These are phyloP conservation scores for Nephila pilipes DNA, from an alignment of 1,140 invertebrate genomes.

Conservation along the genomic window DNA sequence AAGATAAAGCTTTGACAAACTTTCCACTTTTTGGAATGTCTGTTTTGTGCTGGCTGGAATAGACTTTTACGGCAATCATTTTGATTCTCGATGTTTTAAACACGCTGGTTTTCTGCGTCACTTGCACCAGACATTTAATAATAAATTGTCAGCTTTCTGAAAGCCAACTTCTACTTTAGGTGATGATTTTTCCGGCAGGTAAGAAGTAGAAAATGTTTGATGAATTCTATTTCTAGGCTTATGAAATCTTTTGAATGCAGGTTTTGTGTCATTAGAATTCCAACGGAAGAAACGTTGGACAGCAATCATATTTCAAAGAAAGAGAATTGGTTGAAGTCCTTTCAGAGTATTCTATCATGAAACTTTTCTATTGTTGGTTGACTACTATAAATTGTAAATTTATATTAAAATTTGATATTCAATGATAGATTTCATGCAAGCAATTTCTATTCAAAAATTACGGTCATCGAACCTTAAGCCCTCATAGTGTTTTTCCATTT, in stretches of 20 bases:
- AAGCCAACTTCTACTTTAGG: not conserved
- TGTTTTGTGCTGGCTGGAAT: not conserved
- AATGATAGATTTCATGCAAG: too few species aligned
- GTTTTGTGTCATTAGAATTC: not conserved
- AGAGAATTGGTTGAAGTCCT: too few species aligned
- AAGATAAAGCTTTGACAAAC: constrained; percentile 7
- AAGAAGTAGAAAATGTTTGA: not conserved
- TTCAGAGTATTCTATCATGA: too few species aligned
- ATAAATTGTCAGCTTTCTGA: not conserved
- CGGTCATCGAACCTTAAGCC: too few species aligned
- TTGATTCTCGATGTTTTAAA: not conserved
- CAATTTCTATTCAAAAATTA: too few species aligned
- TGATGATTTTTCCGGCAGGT: not conserved
- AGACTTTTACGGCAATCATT: not conserved
- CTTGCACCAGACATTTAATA: not conserved
- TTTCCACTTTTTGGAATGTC: not conserved
- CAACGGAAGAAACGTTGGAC: too few species aligned
- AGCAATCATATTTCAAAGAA: too few species aligned
- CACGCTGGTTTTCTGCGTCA: not conserved
- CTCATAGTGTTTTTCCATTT: too few species aligned
- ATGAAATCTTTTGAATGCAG: not conserved
- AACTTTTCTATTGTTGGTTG: not conserved
- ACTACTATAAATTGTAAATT: too few species aligned
- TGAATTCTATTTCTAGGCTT: not conserved
- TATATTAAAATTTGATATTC: too few species aligned